These are phyloP conservation scores for Magallana nippona DNA, from an alignment of 2,888 invertebrate genomes.

Conservation along the genomic window DNA sequence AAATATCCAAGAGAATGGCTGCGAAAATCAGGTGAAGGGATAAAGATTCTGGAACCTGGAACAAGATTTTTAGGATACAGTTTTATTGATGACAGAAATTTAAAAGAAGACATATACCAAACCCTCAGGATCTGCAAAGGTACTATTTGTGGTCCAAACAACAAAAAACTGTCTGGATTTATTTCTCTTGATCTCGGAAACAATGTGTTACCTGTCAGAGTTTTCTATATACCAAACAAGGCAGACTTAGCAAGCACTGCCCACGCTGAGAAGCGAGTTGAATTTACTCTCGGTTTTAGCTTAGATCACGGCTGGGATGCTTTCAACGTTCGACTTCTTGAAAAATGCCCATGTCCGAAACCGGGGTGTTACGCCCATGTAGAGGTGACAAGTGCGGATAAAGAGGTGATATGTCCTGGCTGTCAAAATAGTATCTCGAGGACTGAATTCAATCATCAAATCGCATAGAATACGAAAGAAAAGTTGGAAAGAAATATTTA, in stretches of 20 bases:
- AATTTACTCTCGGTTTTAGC: conserved; percentile 53
- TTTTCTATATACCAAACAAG: conserved; percentile 51
- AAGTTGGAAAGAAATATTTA: no score
- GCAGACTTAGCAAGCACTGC: conserved; percentile 46
- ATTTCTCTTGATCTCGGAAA: conserved; percentile 55
- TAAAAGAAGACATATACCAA: not conserved
- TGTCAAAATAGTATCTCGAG: conserved; percentile 17
- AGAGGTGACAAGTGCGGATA: conserved; percentile 37
- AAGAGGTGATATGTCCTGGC: conserved; percentile 15
- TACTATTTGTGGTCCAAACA: conserved; percentile 59
- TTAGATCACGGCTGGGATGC: conserved; percentile 50
- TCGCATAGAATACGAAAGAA: no score
- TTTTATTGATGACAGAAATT: conserved; percentile 24
- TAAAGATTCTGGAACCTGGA: conserved; percentile 52
- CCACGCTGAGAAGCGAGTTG: conserved; percentile 51
- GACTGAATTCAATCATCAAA: not conserved
- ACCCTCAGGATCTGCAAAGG: conserved; percentile 53
- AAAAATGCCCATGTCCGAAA: conserved; percentile 40
- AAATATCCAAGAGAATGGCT: conserved; percentile 59
- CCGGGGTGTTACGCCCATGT: conserved; percentile 28
- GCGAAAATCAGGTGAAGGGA: conserved; percentile 47
- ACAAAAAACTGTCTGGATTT: conserved; percentile 50
- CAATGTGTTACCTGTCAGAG: conserved; percentile 46
- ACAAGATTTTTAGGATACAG: conserved; percentile 44
- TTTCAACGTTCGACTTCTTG: conserved; percentile 42